These are phyloP conservation scores for Rhabdomys dilectus DNA, from an alignment of 2,113 vertebrate species.

Conservation along the genomic window DNA sequence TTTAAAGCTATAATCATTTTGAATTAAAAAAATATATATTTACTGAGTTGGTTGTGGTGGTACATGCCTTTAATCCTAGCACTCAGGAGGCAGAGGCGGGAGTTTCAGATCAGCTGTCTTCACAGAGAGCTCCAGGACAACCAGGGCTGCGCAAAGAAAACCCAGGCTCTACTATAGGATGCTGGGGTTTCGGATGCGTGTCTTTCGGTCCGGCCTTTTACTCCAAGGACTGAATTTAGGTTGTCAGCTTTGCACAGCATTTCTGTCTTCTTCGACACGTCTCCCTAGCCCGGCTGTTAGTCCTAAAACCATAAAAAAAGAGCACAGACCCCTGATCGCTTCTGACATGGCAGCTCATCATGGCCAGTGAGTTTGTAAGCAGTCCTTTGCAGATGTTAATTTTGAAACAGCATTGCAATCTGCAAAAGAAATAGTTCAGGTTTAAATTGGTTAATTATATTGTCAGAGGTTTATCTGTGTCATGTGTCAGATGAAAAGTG, in stretches of 20 bases:
- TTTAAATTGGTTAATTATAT: constrained; percentile 38
- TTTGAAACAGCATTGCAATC: not conserved
- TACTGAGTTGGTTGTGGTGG: no score
- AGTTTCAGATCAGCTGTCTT: not conserved
- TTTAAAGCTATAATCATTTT: not conserved
- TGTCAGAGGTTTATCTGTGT: not conserved
- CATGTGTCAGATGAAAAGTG: constrained; percentile 1
- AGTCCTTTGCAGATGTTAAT: not conserved
- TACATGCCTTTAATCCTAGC: not conserved
- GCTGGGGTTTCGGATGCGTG: not conserved
- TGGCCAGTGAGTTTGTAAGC: not conserved
- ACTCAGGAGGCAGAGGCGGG: not conserved
- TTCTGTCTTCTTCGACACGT: not conserved
- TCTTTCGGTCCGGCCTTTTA: not conserved
- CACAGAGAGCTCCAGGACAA: not conserved
- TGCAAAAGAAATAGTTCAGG: not conserved
- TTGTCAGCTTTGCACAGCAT: not conserved
- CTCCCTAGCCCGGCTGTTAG: not conserved
- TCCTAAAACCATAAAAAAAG: not conserved
- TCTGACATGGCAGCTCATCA: not conserved
- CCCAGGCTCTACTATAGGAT: not conserved
- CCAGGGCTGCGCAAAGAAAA: not conserved
- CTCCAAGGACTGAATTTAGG: not conserved
- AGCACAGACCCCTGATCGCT: not conserved
- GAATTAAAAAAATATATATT: not conserved